Percentiles rank a stretch among this genome's conserved stretches.
Evolutionary conservation across 2,113 vertebrate species (phyloP).

Genomic region (Dromas ardeola): DNA sequence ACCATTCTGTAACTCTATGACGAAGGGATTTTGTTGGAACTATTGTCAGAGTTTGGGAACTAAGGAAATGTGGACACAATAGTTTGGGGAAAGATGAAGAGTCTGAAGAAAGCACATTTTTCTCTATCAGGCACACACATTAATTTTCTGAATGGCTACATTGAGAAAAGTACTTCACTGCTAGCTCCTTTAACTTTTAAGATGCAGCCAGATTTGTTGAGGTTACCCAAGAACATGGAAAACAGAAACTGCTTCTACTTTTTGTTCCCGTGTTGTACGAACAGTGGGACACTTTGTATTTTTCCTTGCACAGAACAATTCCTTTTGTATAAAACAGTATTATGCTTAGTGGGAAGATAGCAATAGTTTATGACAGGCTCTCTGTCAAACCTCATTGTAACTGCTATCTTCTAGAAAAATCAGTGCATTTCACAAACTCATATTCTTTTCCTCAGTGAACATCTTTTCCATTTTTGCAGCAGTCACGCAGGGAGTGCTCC

Average conservation of each 20-base stretch:
- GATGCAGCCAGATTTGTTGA: background rate
- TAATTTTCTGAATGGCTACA: background rate
- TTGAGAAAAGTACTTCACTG: background rate
- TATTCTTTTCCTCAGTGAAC: background rate
- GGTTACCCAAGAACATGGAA: background rate
- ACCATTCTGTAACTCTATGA: background rate
- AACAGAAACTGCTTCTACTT: background rate
- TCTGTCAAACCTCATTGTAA: background rate
- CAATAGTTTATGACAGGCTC: background rate
- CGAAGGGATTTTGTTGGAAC: background rate
- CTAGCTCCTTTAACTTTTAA: background rate
- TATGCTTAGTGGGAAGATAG: background rate
- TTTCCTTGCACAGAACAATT: background rate
- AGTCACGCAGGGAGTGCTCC: accelerated
- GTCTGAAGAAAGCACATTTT: background rate
- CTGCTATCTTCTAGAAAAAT: background rate
- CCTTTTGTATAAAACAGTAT: background rate
- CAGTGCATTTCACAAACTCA: background rate
- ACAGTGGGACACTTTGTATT: background rate
- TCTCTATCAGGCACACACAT: background rate
- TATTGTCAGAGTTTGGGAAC: background rate
- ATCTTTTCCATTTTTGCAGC: background rate
- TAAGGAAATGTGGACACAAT: background rate
- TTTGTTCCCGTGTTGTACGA: background rate
- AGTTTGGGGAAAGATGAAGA: background rate